Percentiles rank a stretch among this genome's conserved stretches.
Conservation (phyloP, 2,888 invertebrate species). For the Hirtodrosophila cameraria region DNA sequence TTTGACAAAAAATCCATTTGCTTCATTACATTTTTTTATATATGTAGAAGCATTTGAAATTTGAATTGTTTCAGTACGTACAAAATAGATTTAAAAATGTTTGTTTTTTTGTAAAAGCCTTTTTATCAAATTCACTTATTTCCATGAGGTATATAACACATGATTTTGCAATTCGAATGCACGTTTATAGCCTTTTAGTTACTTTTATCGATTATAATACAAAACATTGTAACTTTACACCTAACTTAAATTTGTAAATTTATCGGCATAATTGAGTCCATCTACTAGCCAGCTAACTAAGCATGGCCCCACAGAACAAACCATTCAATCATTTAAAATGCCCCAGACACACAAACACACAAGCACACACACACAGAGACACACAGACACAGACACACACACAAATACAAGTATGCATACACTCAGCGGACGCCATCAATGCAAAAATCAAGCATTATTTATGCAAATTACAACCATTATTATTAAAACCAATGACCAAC, state of each 20-base stretch:
- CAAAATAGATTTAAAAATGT: no score
- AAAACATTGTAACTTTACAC: conserved; percentile 10
- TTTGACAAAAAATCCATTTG: no score
- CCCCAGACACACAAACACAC: conserved; percentile 16
- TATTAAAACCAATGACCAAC: conserved; percentile 69
- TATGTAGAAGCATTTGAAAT: no score
- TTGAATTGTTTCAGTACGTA: no score
- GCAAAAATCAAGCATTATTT: conserved; percentile 74
- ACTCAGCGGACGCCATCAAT: conserved; percentile 35
- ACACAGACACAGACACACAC: conserved; percentile 4
- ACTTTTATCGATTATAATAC: conserved; percentile 2
- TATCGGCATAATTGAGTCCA: conserved; percentile 33
- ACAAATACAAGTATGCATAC: not conserved
- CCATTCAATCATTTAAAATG: conserved; percentile 64
- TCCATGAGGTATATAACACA: no score
- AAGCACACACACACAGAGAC: not conserved
- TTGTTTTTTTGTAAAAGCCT: no score
- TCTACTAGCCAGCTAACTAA: conserved; percentile 11
- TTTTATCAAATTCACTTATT: no score
- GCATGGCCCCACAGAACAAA: conserved; percentile 11
- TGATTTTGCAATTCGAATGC: no score
- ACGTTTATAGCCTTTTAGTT: not conserved
- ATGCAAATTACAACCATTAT: conserved; percentile 78
- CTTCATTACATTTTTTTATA: no score
- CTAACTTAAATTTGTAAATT: conserved; percentile 19